Percentiles rank a stretch among this genome's conserved stretches.
These are phyloP conservation scores for Euclidia mi DNA, from an alignment of 2,888 invertebrate species.

Conservation along the genomic window DNA sequence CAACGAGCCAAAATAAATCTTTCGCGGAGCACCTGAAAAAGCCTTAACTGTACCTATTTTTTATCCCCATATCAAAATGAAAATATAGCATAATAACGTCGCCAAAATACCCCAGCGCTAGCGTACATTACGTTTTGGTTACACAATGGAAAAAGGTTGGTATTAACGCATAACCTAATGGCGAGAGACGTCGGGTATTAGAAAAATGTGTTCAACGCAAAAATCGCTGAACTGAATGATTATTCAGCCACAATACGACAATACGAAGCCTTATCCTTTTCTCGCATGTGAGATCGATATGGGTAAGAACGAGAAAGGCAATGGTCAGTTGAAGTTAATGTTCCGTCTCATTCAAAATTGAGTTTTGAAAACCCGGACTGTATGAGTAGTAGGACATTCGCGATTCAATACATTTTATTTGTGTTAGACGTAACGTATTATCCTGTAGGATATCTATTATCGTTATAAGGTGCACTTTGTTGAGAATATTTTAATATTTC, in stretches of 20 bases:
- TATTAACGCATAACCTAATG: slow-evolving; percentile 71
- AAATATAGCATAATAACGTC: slow-evolving; percentile 50
- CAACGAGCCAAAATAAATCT: slow-evolving; percentile 32
- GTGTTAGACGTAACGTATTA: neutral
- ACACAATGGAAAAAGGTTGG: slow-evolving; percentile 56
- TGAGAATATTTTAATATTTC: no score
- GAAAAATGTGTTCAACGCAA: slow-evolving; percentile 65
- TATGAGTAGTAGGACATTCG: neutral
- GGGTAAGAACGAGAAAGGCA: slow-evolving; percentile 17
- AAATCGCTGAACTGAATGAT: slow-evolving; percentile 60
- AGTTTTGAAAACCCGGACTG: slow-evolving; percentile 6
- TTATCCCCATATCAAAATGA: slow-evolving; percentile 37
- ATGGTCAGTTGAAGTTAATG: slow-evolving; percentile 20
- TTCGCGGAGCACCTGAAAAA: slow-evolving; percentile 25
- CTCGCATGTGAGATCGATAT: neutral
- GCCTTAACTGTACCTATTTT: slow-evolving; percentile 23
- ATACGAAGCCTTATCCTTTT: slow-evolving; percentile 18
- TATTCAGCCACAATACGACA: slow-evolving; percentile 48
- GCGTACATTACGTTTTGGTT: slow-evolving; percentile 38
- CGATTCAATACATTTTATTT: neutral
- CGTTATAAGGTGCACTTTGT: no score
- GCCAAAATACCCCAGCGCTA: slow-evolving; percentile 44
- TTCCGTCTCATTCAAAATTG: slow-evolving; percentile 3
- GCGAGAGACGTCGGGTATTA: slow-evolving; percentile 63
- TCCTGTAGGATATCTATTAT: no score